Evolutionary conservation across 2,797 vertebrate genomes (phyloP).

Genomic region (Phyllotis vaccarum): DNA sequence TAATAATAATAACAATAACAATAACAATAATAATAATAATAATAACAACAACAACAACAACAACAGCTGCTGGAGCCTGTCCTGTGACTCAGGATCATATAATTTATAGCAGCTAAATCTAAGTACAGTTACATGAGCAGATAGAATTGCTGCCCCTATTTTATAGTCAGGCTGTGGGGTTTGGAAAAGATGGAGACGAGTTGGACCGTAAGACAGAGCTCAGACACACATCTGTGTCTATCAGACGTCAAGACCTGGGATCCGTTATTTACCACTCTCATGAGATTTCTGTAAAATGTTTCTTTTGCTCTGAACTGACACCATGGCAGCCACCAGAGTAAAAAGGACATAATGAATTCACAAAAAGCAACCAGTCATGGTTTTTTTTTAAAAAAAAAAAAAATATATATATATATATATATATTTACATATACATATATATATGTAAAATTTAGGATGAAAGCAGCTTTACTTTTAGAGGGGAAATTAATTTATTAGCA

Average conservation of each 20-base stretch:
- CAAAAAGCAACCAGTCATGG: conserved; percentile 20
- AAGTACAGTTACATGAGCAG: not conserved
- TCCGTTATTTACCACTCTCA: not conserved
- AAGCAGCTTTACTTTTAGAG: not conserved
- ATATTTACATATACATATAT: too few relatives aligned
- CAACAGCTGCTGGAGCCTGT: not conserved
- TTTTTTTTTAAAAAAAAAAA: not conserved
- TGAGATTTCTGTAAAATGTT: not conserved
- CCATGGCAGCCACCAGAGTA: not conserved
- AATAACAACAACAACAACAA: not conserved
- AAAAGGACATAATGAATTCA: not conserved
- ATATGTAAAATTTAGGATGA: too few relatives aligned
- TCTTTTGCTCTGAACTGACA: not conserved
- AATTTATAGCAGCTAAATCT: not conserved
- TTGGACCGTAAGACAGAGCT: not conserved
- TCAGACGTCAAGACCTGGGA: not conserved
- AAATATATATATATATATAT: too few relatives aligned
- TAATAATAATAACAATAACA: not conserved
- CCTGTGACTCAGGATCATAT: not conserved
- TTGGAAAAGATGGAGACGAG: not conserved
- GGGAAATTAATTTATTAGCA: conserved; percentile 49
- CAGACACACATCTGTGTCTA: not conserved
- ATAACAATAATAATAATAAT: too few relatives aligned
- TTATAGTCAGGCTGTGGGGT: not conserved
- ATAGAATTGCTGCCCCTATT: not conserved